These are phyloP conservation scores for Steatocranus sp. DNA, from an alignment of 2,797 vertebrate genomes.

Conservation along the genomic window DNA sequence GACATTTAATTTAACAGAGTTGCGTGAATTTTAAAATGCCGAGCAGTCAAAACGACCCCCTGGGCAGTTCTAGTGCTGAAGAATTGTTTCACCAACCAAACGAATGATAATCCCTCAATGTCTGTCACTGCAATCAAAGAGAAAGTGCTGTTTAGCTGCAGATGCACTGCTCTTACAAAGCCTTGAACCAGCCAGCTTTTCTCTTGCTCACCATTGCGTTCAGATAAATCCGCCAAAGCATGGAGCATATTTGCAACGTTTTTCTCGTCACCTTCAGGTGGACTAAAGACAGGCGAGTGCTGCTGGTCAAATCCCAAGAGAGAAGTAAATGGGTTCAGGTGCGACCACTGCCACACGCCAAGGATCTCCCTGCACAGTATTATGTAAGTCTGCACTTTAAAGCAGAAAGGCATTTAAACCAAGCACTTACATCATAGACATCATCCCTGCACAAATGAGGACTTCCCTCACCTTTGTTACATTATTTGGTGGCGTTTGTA, in stretches of 20 bases:
- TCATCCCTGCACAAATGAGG: not conserved
- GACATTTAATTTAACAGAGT: not conserved
- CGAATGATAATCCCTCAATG: not conserved
- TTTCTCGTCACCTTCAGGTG: slow-evolving; percentile 72
- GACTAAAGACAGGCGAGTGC: slow-evolving; percentile 86
- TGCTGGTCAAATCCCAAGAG: slow-evolving; percentile 87
- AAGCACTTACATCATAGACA: not conserved
- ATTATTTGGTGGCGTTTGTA: not conserved
- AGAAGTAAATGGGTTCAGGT: slow-evolving; percentile 91
- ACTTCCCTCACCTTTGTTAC: not conserved
- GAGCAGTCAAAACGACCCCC: not conserved
- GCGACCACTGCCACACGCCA: slow-evolving; percentile 86
- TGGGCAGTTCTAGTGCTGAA: not conserved
- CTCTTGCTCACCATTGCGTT: not conserved
- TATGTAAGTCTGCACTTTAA: slow-evolving; percentile 77
- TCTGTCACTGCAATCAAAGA: not conserved
- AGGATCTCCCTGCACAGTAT: slow-evolving; percentile 86
- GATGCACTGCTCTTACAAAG: not conserved
- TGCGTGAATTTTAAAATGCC: not conserved
- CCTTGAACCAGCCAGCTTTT: not conserved
- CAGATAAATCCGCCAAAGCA: not conserved
- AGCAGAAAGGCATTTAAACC: not conserved
- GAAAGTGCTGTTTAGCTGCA: not conserved
- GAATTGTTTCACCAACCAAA: not conserved
- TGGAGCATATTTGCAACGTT: not conserved